phyloP scores from a whole-genome alignment of 2,113 vertebrate species.

The Cathartes aura region DNA sequence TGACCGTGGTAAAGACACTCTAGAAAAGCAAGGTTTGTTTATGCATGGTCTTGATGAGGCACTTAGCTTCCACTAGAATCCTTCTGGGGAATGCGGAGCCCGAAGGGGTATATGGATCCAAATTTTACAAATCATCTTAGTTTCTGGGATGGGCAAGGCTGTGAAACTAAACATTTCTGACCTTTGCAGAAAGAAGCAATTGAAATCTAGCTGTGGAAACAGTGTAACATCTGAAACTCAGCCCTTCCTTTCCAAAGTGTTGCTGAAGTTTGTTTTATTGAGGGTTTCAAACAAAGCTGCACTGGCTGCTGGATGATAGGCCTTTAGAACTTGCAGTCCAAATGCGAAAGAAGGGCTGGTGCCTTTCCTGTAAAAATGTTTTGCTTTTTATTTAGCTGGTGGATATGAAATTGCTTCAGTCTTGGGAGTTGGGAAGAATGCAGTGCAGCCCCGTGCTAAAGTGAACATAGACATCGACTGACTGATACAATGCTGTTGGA shows the following conservation, averaged over 20 bases:
- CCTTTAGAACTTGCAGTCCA: neutral
- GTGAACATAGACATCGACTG: neutral
- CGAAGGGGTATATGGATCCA: neutral
- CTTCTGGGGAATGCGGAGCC: neutral
- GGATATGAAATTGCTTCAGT: neutral
- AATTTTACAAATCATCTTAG: neutral
- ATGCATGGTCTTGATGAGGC: neutral
- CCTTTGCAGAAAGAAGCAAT: neutral
- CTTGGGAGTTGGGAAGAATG: neutral
- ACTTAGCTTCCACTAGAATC: neutral
- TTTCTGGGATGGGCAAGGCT: neutral
- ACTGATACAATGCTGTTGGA: fast-evolving
- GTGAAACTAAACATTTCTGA: neutral
- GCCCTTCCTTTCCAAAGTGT: neutral
- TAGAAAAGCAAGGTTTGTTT: neutral
- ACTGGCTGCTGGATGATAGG: neutral
- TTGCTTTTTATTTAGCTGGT: neutral
- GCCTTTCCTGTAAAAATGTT: neutral
- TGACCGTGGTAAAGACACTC: neutral
- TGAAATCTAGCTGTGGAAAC: neutral
- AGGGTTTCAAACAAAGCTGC: neutral
- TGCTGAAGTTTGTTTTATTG: neutral
- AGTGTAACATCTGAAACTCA: neutral
- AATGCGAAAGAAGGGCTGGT: neutral
- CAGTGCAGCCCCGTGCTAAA: neutral